These are phyloP conservation scores for Leucozona laternaria DNA, from an alignment of 2,888 invertebrate genomes.

Conservation along the genomic window DNA sequence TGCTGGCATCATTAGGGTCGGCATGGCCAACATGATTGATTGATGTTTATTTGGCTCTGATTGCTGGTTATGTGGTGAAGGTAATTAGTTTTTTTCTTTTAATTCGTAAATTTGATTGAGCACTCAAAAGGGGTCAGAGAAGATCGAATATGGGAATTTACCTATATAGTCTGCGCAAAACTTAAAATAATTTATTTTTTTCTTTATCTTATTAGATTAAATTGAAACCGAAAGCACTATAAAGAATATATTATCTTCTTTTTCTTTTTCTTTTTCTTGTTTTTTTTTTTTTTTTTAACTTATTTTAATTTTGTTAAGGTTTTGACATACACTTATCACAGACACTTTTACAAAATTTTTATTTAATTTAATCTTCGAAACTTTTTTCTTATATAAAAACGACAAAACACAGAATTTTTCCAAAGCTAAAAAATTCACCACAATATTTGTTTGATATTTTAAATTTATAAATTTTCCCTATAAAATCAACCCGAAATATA, in stretches of 20 bases:
- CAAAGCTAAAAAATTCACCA: constrained; percentile 25
- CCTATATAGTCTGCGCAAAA: constrained; percentile 40
- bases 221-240: constrained; percentile 54
- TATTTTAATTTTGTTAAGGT: constrained; percentile 67
- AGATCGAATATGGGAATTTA: constrained; percentile 13
- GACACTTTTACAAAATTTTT: constrained; percentile 77
- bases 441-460: constrained; percentile 22
- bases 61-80: constrained; percentile 65
- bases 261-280: constrained; percentile 61
- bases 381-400: constrained; percentile 41
- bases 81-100: constrained; percentile 60
- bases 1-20: constrained; percentile 84
- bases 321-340: constrained; percentile 83
- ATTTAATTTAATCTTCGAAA: background rate
- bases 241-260: constrained; percentile 44
- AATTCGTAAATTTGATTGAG: constrained; percentile 59
- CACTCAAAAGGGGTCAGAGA: constrained; percentile 44
- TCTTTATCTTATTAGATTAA: constrained; percentile 34
- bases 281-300: constrained; percentile 65
- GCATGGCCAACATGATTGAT: constrained; percentile 84
- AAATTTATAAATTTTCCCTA: constrained; percentile 31
- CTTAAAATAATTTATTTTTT: constrained; percentile 21
- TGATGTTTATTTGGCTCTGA: constrained; percentile 65
- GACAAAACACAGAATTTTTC: constrained; percentile 48
- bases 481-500: constrained; percentile 31